phyloP scores from a whole-genome alignment of 1,140 invertebrate species.

The Tribolium castaneum region DNA sequence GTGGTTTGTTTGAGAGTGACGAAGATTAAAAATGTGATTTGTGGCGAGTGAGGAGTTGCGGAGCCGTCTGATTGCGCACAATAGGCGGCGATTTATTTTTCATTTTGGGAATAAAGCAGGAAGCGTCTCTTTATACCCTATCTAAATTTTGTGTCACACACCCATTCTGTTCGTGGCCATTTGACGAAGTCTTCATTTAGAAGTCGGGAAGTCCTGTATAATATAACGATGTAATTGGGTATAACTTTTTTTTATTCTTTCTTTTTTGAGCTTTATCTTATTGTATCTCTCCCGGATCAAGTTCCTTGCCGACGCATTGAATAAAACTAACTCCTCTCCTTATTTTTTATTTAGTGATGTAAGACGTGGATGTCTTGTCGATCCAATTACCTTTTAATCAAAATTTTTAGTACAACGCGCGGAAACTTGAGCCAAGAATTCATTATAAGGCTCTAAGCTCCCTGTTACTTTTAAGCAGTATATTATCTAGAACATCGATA shows the following conservation, averaged over 20 bases:
- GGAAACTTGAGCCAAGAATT: constrained; percentile 27
- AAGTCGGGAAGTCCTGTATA: constrained; percentile 28
- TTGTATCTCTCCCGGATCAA: constrained; percentile 16
- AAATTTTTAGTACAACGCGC: constrained; percentile 12
- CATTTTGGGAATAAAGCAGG: constrained; percentile 19
- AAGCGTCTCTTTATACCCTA: constrained; percentile 17
- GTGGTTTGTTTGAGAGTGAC: background rate
- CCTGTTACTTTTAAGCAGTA: constrained; percentile 14
- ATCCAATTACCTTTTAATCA: constrained; percentile 31
- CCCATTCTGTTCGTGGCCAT: constrained; percentile 21
- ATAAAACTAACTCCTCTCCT: constrained; percentile 15
- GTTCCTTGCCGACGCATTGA: background rate
- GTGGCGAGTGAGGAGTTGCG: background rate
- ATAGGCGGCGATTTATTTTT: constrained; percentile 23
- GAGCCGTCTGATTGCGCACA: constrained; percentile 2
- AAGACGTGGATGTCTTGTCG: constrained; percentile 5
- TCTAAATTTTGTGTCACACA: constrained; percentile 32
- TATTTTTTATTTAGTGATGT: constrained; percentile 13
- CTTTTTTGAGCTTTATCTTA: constrained; percentile 22
- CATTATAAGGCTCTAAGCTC: constrained; percentile 15
- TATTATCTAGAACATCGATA: constrained; percentile 19
- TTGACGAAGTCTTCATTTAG: constrained; percentile 32
- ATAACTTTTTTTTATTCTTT: constrained; percentile 30
- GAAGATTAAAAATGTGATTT: constrained; percentile 15
- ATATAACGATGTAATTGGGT: constrained; percentile 31